phyloP scores from a whole-genome alignment of 2,797 vertebrate species.

The Gallirallus australis region DNA sequence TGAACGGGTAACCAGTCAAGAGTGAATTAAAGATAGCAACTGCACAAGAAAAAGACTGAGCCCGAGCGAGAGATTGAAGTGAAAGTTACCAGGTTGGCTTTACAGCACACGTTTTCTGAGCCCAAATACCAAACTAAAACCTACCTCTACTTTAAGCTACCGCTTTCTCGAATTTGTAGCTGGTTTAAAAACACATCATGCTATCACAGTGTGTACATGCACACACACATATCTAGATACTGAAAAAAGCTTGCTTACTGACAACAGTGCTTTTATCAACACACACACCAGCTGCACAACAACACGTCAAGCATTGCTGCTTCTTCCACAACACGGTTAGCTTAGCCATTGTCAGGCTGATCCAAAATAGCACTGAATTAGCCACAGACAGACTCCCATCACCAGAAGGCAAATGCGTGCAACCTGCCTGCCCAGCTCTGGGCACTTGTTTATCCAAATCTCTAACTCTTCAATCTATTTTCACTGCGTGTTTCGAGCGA shows the following conservation, averaged over 20 bases:
- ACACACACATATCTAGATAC: accelerated
- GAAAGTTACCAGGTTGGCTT: not conserved
- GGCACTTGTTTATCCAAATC: not conserved
- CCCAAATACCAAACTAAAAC: not conserved
- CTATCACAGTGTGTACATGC: too few species aligned
- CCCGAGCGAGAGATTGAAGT: not conserved
- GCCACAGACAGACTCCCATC: not conserved
- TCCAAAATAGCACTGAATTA: not conserved
- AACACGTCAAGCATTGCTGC: not conserved
- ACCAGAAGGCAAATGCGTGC: not conserved
- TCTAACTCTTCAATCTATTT: not conserved
- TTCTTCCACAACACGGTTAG: not conserved
- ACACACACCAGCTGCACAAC: not conserved
- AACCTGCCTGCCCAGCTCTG: not conserved
- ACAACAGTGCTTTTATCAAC: not conserved
- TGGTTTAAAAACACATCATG: not conserved
- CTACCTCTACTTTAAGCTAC: not conserved
- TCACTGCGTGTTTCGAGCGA: not conserved
- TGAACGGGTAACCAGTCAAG: not conserved
- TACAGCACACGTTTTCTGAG: not conserved
- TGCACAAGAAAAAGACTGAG: not conserved
- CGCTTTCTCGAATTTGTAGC: not conserved
- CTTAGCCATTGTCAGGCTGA: not conserved
- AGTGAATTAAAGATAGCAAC: not conserved
- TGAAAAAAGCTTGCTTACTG: not conserved